Evolutionary conservation across 2,113 vertebrate species (phyloP).

Genomic region (Misgurnus mizolepis): DNA sequence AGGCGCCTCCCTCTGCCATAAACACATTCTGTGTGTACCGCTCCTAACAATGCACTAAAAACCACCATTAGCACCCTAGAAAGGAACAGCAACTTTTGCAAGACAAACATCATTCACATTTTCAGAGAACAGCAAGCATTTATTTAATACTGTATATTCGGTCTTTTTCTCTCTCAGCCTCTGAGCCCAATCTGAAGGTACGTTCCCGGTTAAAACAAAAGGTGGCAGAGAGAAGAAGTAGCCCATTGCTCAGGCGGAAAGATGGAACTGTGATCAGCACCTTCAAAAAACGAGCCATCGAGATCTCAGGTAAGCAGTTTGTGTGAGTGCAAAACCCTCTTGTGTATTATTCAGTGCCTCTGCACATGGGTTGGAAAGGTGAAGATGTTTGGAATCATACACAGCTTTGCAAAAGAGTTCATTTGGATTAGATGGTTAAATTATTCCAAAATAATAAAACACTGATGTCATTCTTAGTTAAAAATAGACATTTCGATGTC

Average conservation of each 20-base stretch:
- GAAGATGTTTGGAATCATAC: neutral
- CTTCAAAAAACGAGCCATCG: slow-evolving; percentile 89
- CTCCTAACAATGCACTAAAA: too few species aligned
- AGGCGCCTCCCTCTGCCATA: too few species aligned
- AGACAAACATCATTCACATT: too few species aligned
- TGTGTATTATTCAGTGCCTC: neutral
- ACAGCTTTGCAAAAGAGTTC: neutral
- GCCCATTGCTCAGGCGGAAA: slow-evolving; percentile 88
- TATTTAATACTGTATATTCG: neutral
- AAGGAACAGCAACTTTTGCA: too few species aligned
- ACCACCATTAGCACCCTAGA: neutral
- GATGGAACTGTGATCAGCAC: slow-evolving; percentile 93
- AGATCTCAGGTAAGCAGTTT: slow-evolving; percentile 75
- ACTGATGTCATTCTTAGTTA: too few species aligned
- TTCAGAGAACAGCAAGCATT: neutral
- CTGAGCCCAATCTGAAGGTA: slow-evolving; percentile 96
- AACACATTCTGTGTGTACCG: too few species aligned
- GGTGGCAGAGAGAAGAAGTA: slow-evolving; percentile 92
- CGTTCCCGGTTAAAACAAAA: slow-evolving; percentile 96
- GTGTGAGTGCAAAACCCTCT: slow-evolving; percentile 10
- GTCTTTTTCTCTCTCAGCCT: slow-evolving; percentile 72
- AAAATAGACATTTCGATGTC: too few species aligned
- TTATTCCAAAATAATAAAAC: too few species aligned
- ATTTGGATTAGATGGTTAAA: neutral
- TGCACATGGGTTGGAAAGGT: neutral